Percentiles rank a stretch among this genome's conserved stretches.
Evolutionary conservation across 2,113 vertebrate genomes (phyloP).

Genomic region (Hippocampus zosterae): DNA sequence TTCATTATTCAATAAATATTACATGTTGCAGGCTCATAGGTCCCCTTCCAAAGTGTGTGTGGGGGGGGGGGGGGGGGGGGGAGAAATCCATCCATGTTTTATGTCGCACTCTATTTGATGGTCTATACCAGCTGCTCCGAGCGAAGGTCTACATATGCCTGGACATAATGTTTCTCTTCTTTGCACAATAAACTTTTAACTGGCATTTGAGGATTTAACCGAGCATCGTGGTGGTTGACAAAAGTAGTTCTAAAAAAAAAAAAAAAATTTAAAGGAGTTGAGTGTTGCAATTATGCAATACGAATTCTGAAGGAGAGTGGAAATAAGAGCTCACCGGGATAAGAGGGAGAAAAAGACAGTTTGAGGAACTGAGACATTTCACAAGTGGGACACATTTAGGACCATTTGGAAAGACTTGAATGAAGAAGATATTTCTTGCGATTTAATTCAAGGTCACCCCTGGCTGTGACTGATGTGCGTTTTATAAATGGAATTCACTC

Average conservation of each 20-base stretch:
- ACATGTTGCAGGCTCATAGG: not conserved
- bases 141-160: not conserved
- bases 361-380: not conserved
- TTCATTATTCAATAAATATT: not conserved
- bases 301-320: not conserved
- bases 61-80: not conserved
- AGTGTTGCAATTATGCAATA: not conserved
- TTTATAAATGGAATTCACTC: not conserved
- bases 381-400: not conserved
- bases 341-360: not conserved
- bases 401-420: not conserved
- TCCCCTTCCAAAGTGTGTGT: not conserved
- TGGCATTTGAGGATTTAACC: not conserved
- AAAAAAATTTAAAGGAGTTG: not conserved
- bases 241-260: not conserved
- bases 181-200: not conserved
- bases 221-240: not conserved
- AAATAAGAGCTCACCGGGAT: not conserved
- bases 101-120: not conserved
- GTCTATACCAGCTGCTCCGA: not conserved
- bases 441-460: constrained; percentile 26
- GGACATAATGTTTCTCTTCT: not conserved
- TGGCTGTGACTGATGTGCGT: constrained; percentile 21
- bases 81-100: not conserved
- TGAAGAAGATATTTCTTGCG: constrained; percentile 11